Conservation (phyloP, 2,888 invertebrate species). For the Neelides folsomi region DNA sequence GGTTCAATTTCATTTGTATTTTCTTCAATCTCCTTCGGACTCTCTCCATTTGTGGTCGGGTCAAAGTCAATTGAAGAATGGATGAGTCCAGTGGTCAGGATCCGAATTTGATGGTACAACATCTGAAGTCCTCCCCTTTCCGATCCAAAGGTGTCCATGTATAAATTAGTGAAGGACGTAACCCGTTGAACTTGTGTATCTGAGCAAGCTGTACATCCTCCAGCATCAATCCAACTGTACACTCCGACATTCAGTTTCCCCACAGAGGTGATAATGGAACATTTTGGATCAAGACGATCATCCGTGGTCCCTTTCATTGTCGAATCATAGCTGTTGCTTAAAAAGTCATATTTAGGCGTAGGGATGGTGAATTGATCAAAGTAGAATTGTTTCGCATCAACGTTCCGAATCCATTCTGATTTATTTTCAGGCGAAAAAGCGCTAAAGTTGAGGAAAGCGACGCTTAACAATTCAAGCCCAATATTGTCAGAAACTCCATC, state of each 20-base stretch:
- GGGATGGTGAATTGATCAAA: too few relatives aligned
- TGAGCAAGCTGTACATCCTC: conserved; percentile 1
- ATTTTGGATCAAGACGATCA: neutral
- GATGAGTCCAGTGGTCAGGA: neutral
- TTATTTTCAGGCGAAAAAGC: too few relatives aligned
- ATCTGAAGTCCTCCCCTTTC: neutral
- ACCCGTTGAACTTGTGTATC: neutral
- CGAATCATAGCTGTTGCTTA: too few relatives aligned
- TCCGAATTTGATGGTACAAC: neutral
- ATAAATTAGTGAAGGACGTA: neutral
- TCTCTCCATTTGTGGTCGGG: neutral
- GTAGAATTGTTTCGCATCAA: too few relatives aligned
- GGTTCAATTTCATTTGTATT: neutral
- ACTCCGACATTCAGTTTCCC: neutral
- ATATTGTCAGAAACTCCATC: conserved; percentile 2
- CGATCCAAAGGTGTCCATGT: neutral
- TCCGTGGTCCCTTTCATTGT: neutral
- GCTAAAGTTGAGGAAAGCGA: neutral
- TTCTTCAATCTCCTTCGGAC: neutral
- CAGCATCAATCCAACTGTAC: neutral
- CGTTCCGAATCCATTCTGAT: too few relatives aligned
- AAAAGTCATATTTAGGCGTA: too few relatives aligned
- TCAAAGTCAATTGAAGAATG: neutral
- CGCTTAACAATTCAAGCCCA: neutral
- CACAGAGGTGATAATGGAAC: neutral